Conservation (phyloP, 30 jellyfish, hydroid and myxozoan species). For the Turritopsis dohrnii region DNA sequence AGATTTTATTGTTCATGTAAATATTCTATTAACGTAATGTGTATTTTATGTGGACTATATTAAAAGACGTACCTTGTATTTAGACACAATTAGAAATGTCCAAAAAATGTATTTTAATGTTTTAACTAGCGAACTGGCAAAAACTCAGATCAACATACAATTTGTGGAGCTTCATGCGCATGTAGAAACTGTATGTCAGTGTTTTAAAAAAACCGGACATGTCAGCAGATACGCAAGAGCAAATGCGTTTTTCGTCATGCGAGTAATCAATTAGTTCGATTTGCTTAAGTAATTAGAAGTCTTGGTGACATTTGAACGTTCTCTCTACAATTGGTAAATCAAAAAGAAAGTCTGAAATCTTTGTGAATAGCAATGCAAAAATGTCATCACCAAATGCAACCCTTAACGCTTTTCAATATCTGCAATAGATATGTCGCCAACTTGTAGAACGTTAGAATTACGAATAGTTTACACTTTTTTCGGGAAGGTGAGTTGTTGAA, state of each 20-base stretch:
- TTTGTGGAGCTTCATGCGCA: not conserved
- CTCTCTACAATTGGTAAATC: too few relatives aligned
- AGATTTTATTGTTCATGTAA: too few relatives aligned
- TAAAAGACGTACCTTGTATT: not conserved
- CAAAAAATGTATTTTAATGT: not conserved
- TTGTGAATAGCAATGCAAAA: too few relatives aligned
- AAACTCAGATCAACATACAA: not conserved
- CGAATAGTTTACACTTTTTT: too few relatives aligned
- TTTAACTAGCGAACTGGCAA: not conserved
- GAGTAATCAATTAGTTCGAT: not conserved
- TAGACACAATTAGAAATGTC: not conserved
- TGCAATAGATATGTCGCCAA: too few relatives aligned
- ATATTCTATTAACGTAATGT: too few relatives aligned
- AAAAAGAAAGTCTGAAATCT: too few relatives aligned
- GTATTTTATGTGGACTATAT: too few relatives aligned
- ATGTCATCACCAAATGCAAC: too few relatives aligned
- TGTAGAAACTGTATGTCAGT: not conserved
- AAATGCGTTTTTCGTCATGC: not conserved
- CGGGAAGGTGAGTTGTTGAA: too few relatives aligned
- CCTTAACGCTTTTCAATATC: too few relatives aligned
- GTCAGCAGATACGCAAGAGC: not conserved
- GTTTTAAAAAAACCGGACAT: not conserved
- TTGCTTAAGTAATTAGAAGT: not conserved
- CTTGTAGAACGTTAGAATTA: too few relatives aligned
- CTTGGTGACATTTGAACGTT: not conserved